phyloP scores from a whole-genome alignment of 2,888 invertebrate genomes.

The Empis stercorea region DNA sequence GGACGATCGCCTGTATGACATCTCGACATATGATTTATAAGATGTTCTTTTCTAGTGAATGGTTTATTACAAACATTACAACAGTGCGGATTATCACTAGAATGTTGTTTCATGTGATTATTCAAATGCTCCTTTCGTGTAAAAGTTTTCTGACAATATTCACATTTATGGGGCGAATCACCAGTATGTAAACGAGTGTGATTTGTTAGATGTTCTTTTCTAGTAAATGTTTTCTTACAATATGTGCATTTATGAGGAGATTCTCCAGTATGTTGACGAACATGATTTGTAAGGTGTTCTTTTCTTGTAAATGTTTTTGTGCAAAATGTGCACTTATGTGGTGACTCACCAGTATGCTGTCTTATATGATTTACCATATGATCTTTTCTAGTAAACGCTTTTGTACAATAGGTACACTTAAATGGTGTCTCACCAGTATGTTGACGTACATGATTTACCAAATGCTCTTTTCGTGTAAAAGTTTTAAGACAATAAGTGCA shows the following conservation, averaged over 20 bases:
- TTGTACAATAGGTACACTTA: slow-evolving; percentile 71
- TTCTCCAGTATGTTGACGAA: slow-evolving; percentile 67
- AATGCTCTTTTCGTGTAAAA: slow-evolving; percentile 78
- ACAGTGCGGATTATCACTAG: slow-evolving; percentile 75
- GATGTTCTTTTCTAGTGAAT: slow-evolving; percentile 74
- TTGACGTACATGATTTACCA: slow-evolving; percentile 72
- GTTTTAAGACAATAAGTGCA: slow-evolving; percentile 77
- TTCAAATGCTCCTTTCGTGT: slow-evolving; percentile 75
- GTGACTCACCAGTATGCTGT: slow-evolving; percentile 70
- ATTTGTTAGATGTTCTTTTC: slow-evolving; percentile 77
- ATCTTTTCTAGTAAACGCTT: slow-evolving; percentile 74
- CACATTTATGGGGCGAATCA: slow-evolving; percentile 74
- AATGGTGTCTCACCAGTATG: slow-evolving; percentile 78
- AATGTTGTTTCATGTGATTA: slow-evolving; percentile 77
- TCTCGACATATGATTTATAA: slow-evolving; percentile 66
- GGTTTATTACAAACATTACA: slow-evolving; percentile 72
- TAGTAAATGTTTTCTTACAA: slow-evolving; percentile 49
- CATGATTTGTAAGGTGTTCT: slow-evolving; percentile 76
- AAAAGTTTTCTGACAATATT: slow-evolving; percentile 75
- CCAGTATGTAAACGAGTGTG: slow-evolving; percentile 71
- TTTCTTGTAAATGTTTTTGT: slow-evolving; percentile 68
- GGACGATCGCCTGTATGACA: slow-evolving; percentile 66
- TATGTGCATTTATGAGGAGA: slow-evolving; percentile 46
- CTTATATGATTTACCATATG: slow-evolving; percentile 63
- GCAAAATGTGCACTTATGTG: slow-evolving; percentile 75